These are phyloP conservation scores for Coccyzus lansbergi DNA, from an alignment of 2,797 vertebrate genomes.

Conservation along the genomic window DNA sequence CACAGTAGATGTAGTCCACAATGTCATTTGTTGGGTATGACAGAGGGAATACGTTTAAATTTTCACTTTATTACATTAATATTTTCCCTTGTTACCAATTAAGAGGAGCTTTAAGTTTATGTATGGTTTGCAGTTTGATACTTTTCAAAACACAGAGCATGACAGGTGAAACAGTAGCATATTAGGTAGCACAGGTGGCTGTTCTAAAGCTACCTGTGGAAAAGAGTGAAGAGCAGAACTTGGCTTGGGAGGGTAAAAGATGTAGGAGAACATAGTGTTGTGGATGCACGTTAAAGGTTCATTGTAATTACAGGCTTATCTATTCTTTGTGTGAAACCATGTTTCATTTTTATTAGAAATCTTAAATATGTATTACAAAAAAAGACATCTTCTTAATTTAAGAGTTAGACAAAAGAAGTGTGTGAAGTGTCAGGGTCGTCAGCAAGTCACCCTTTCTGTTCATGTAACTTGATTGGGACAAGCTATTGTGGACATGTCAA, in stretches of 20 bases:
- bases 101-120: not conserved
- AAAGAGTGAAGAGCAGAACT: not conserved
- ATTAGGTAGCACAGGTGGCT: not conserved
- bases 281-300: constrained; percentile 49
- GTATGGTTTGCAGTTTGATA: constrained; percentile 12
- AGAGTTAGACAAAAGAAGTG: constrained; percentile 39
- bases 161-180: not conserved
- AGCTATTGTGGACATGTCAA: constrained; percentile 61
- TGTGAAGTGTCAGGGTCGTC: constrained; percentile 46
- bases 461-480: constrained; percentile 20
- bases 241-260: not conserved
- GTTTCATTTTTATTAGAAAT: constrained; percentile 68
- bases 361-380: constrained; percentile 67
- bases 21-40: not conserved
- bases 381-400: not conserved
- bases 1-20: constrained; percentile 23
- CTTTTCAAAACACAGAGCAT: constrained; percentile 12
- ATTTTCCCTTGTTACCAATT: not conserved
- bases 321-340: constrained; percentile 64
- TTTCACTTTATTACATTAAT: constrained; percentile 6
- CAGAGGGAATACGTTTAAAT: not conserved
- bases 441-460: constrained; percentile 8
- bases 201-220: not conserved
- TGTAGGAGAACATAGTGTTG: constrained; percentile 22
- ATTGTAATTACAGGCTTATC: constrained; percentile 47